A percentile compares a stretch with the other conserved stretches of the same genome.
Evolutionary conservation across 2,888 invertebrate genomes (phyloP).

Genomic region (Rotaria macrura): DNA sequence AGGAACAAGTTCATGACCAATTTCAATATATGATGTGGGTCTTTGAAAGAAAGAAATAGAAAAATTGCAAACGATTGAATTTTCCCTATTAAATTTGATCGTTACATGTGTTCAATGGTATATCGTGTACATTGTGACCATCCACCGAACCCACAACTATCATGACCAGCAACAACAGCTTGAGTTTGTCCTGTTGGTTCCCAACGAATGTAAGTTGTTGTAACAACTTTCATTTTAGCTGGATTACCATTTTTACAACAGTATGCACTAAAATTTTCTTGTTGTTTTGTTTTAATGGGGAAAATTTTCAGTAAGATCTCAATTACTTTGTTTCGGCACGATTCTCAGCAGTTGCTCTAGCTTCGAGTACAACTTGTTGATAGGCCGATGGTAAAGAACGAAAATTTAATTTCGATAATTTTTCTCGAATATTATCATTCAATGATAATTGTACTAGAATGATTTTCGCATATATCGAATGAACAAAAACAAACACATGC

Average conservation of each 20-base stretch:
- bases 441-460: background rate
- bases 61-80: too few relatives aligned
- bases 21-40: background rate
- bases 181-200: slow-evolving; percentile 34
- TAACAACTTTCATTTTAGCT: slow-evolving; percentile 31
- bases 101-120: slow-evolving; percentile 34
- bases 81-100: too few relatives aligned
- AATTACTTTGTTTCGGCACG: background rate
- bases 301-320: background rate
- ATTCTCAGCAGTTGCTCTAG: background rate
- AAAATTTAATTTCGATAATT: background rate
- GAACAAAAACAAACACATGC: too few relatives aligned
- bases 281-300: background rate
- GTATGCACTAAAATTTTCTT: slow-evolving; percentile 31
- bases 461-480: background rate
- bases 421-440: background rate
- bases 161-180: background rate
- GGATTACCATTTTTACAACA: slow-evolving; percentile 36
- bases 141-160: slow-evolving; percentile 35
- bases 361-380: background rate
- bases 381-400: background rate
- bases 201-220: slow-evolving; percentile 33
- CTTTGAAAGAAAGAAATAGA: background rate
- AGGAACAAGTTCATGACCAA: background rate
- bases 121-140: slow-evolving; percentile 33